phyloP scores from a whole-genome alignment of 2,888 invertebrate genomes.

The Brenthis ino region DNA sequence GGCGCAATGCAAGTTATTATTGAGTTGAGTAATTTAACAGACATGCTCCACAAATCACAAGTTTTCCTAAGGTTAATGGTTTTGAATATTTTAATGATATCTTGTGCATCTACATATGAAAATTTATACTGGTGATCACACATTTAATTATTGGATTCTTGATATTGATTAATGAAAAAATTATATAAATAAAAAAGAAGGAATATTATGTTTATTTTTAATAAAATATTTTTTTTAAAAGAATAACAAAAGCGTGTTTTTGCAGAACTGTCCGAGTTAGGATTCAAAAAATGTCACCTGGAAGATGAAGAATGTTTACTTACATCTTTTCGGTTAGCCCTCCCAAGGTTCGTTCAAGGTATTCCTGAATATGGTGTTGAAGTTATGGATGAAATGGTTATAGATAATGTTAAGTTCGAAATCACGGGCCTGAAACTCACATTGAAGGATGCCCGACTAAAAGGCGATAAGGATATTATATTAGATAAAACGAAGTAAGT shows the following conservation, averaged over 20 bases:
- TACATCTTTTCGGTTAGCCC: not conserved
- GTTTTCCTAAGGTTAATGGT: too few species aligned
- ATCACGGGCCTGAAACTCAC: conserved; percentile 8
- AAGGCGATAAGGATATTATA: conserved; percentile 7
- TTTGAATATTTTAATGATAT: too few species aligned
- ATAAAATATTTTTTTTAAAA: too few species aligned
- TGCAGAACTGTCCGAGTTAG: conserved; percentile 9
- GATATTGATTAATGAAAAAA: too few species aligned
- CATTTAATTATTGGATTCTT: too few species aligned
- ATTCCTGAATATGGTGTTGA: conserved; percentile 12
- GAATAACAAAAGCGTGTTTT: not conserved
- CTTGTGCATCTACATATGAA: too few species aligned
- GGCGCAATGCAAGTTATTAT: too few species aligned
- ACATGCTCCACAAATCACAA: too few species aligned
- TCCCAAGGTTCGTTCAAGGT: conserved; percentile 7
- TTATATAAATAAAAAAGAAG: too few species aligned
- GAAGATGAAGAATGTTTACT: conserved; percentile 1
- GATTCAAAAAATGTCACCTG: conserved; percentile 2
- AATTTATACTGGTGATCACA: too few species aligned
- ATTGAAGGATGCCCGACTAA: conserved; percentile 5
- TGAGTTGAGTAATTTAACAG: too few species aligned
- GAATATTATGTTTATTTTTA: too few species aligned
- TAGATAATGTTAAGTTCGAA: conserved; percentile 3
- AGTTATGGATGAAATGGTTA: conserved; percentile 12
- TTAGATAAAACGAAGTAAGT: not conserved